These are phyloP conservation scores for Ptilonorhynchus violaceus DNA, from an alignment of 2,113 vertebrate genomes.

Conservation along the genomic window DNA sequence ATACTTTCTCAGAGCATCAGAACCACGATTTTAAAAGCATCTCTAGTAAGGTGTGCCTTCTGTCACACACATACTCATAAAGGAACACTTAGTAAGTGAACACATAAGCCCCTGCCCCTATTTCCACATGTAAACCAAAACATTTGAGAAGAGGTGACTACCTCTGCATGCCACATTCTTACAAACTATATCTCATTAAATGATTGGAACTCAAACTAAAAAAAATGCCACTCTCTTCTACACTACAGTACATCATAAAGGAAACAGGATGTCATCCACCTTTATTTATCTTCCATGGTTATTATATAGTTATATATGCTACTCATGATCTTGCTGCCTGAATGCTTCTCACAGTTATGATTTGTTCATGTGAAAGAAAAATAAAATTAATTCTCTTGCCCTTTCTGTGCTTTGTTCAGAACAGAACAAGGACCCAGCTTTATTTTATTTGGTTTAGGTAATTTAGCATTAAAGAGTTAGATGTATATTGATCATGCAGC, in stretches of 20 bases:
- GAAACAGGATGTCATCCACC: constrained; percentile 20
- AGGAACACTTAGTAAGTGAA: neutral
- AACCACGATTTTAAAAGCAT: neutral
- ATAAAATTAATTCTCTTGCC: neutral
- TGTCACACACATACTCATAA: neutral
- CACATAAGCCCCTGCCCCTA: neutral
- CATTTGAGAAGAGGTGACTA: neutral
- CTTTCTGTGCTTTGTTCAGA: neutral
- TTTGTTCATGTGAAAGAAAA: neutral
- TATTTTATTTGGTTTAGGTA: neutral
- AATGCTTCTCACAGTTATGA: neutral
- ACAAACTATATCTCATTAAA: neutral
- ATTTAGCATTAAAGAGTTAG: neutral
- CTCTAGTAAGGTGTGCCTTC: neutral
- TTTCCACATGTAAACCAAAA: neutral
- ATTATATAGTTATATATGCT: neutral
- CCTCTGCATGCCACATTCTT: neutral
- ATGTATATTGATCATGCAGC: neutral
- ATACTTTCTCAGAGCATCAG: neutral
- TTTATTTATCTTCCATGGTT: constrained; percentile 7
- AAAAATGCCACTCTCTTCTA: neutral
- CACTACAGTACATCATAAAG: neutral
- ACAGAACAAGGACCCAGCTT: neutral
- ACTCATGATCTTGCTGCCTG: neutral
- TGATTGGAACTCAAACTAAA: neutral